These are phyloP conservation scores for Anableps anableps DNA, from an alignment of 2,797 vertebrate species.

Conservation along the genomic window DNA sequence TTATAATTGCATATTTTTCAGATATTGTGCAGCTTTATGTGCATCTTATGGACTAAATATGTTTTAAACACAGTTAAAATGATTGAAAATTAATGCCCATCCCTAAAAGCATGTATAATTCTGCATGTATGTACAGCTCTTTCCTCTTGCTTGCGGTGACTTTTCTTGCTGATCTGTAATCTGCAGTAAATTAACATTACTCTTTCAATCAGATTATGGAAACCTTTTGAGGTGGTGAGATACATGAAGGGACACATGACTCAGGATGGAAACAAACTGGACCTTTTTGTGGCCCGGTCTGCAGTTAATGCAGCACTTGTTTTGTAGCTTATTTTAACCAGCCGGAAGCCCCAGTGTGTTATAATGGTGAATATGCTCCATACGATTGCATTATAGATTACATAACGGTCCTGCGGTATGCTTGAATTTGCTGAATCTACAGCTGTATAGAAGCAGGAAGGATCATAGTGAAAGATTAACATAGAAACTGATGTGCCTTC, in stretches of 20 bases:
- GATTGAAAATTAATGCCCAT: background rate
- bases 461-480: constrained; percentile 28
- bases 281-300: constrained; percentile 36
- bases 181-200: constrained; percentile 14
- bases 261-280: constrained; percentile 43
- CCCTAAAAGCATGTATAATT: background rate
- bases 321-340: constrained; percentile 29
- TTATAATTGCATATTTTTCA: background rate
- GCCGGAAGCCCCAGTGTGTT: constrained; percentile 27
- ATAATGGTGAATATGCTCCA: constrained; percentile 31
- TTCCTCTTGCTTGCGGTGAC: background rate
- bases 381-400: constrained; percentile 24
- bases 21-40: background rate
- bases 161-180: background rate
- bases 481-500: constrained; percentile 27
- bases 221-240: constrained; percentile 25
- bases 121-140: background rate
- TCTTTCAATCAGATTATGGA: constrained; percentile 30
- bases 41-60: background rate
- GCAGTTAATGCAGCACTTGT: constrained; percentile 34
- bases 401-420: constrained; percentile 25
- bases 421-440: constrained; percentile 43
- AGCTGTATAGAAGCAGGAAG: constrained; percentile 21
- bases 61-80: background rate
- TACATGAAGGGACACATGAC: constrained; percentile 36